Base-by-base conservation (phyloP, 30 jellyfish, hydroid and myxozoan species). In the Aurelia aurita complex sp. Pacific region DNA sequence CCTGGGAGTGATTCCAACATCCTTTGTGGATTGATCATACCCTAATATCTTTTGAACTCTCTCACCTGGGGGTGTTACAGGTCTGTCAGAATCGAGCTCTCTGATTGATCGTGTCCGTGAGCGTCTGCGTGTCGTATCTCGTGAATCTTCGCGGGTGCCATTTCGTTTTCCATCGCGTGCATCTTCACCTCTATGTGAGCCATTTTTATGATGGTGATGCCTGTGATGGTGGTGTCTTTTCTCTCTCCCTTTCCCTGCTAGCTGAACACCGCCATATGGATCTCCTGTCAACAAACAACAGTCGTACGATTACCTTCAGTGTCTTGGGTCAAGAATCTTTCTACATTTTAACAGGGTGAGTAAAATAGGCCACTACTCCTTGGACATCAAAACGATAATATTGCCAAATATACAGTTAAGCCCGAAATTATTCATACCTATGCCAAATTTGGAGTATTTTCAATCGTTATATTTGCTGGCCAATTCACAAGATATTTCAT, bases 11-110 rank as follows among this genome's bases (percentile, higher is more conserved):
- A 42, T 10, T 23, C 92, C 92, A 9, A 67, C 69, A 23, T 75
- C 69, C 62, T 71, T 84, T 17, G 66, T 57, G 55, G 85, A 43
- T 18, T 65, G 35, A 64, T 83, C 92, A 19, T 72, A 80, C 10
- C 92, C 92, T 11, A 83, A 59, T 15, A 83, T 83, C 33, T 64
- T n/a, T 52, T 62, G 79, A 15, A 83, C 92, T 38, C 92, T 73
- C 69, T 83, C 79, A 1, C 86, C 92, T 14, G 92, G 92, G 23
- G 92, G 92, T 3, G 92, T 83, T 64, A 83, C 92, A 19, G 92
- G 92, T 36, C 92, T 76, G 36, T 83, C 92, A 14, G 92, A 51
- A 43, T 83, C 92, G 13, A 19, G 52, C 33, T 72, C 85, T 18
- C 92, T 74, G 65, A 83, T 51, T 35, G 92, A 83, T 4, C 86